Base-by-base conservation (phyloP, 2,888 invertebrate genomes). In the Macrosoma leucophasiata region DNA sequence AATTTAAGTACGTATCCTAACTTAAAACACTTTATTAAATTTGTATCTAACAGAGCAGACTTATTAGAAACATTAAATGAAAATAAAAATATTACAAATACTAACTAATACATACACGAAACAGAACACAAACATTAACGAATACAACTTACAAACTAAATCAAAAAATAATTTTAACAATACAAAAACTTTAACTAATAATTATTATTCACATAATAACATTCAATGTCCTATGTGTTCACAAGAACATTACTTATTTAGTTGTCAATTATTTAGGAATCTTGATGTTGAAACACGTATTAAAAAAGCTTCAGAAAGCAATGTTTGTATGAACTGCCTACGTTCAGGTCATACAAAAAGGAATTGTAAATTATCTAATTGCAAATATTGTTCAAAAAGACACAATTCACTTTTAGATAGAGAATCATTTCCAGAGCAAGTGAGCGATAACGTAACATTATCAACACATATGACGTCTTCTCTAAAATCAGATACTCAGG, bases 371-470 rank as follows among this genome's bases (percentile, higher is more conserved):
- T 19, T 41, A 17, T 27, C 32, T 6, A 27, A 31, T 9, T 44
- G 43, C 19, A 41, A 38, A 21, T 41, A 39, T 33, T 44, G 43
- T 27, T 22, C 24, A 36, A 11, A 3, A 3, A 41, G 31, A n/a
- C 41, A 43, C 20, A 40, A 43, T 25, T 33, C 40, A 1, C 36
- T 43, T 10, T 22, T 43, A 27, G 40, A 43, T 29, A 33, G 22
- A 25, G 33, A 39, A 20, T 7, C 10, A 2, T 15, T 8, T 22
- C 1, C 24, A n/a, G 25, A 27, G 10, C 11, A 24, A 17, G n/a
- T n/a, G n/a, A 20, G 7, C 9, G 24, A 28, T 7, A 31, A 27
- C 23, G 18, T 30, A 12, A 13, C 29, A 13, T 25, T 35, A 14
- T 28, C 31, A 7, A 19, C 27, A 3, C 18, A 33, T 21, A 27